These are phyloP conservation scores for Tachina grossa DNA, from an alignment of 2,888 invertebrate species.

Conservation along the genomic window DNA sequence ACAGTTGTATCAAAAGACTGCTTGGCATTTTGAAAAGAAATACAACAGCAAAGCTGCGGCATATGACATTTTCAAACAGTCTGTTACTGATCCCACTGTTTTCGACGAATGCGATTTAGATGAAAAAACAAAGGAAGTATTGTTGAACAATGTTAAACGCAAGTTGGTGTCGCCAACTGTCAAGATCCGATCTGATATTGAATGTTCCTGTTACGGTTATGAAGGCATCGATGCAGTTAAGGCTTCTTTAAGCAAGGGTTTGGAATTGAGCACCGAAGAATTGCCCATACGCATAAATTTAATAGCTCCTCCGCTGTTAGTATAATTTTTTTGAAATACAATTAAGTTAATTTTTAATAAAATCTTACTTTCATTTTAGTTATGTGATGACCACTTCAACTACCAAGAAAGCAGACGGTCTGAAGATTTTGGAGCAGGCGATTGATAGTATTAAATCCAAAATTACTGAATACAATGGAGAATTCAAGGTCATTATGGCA, in stretches of 20 bases:
- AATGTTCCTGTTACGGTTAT: slow-evolving; percentile 97
- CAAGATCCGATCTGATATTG: slow-evolving; percentile 96
- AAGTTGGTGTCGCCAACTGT: slow-evolving; percentile 98
- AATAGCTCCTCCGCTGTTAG: slow-evolving; percentile 96
- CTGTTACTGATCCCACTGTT: slow-evolving; percentile 96
- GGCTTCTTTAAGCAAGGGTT: slow-evolving; percentile 93
- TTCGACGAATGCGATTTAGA: slow-evolving; percentile 98
- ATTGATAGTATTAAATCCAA: slow-evolving; percentile 93
- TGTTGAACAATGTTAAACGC: slow-evolving; percentile 96
- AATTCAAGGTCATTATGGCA: slow-evolving; percentile 97
- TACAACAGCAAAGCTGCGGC: slow-evolving; percentile 97
- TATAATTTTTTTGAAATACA: slow-evolving; percentile 78
- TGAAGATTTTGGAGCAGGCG: slow-evolving; percentile 94
- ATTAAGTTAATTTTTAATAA: slow-evolving; percentile 79
- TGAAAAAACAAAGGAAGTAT: slow-evolving; percentile 94
- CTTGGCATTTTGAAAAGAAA: slow-evolving; percentile 99
- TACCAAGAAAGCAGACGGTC: slow-evolving; percentile 96
- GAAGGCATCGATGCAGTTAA: slow-evolving; percentile 99
- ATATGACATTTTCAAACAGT: slow-evolving; percentile 99
- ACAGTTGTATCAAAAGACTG: slow-evolving; percentile 96
- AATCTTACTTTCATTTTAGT: slow-evolving; percentile 55
- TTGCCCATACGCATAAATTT: slow-evolving; percentile 99
- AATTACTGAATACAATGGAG: slow-evolving; percentile 93
- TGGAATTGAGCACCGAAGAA: slow-evolving; percentile 94
- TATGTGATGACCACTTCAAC: slow-evolving; percentile 98